Evolutionary conservation across 2,888 invertebrate genomes (phyloP).

Genomic region (Drosophila acutilabella): DNA sequence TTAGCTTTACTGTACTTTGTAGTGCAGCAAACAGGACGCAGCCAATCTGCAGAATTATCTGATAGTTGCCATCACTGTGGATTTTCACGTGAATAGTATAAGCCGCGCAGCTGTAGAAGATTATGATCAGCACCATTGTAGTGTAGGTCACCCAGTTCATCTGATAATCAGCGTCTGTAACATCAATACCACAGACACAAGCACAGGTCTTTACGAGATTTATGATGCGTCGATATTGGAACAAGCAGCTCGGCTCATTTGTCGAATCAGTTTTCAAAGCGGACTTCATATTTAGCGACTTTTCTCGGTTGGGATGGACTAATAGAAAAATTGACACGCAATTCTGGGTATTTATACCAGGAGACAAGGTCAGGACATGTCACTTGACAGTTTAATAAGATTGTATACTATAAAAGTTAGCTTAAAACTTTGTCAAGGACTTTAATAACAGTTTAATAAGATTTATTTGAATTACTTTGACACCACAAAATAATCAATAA

Average conservation of each 20-base stretch:
- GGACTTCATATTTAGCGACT: background rate
- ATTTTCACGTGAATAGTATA: conserved; percentile 53
- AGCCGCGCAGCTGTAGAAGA: conserved; percentile 35
- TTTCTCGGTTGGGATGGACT: background rate
- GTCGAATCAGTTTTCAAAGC: background rate
- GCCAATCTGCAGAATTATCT: conserved; percentile 39
- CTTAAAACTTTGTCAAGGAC: no score
- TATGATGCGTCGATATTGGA: conserved; percentile 19
- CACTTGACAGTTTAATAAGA: conserved; percentile 8
- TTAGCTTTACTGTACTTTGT: conserved; percentile 21
- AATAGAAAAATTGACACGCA: conserved; percentile 2
- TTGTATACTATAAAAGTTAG: background rate
- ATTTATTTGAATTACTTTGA: no score
- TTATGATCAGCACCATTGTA: background rate
- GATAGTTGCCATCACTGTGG: conserved; percentile 39
- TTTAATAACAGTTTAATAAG: no score
- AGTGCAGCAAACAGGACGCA: conserved; percentile 40
- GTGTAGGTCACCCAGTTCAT: conserved; percentile 28
- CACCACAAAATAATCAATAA: no score
- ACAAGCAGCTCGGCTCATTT: background rate
- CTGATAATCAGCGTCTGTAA: conserved; percentile 26
- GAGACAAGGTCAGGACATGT: background rate
- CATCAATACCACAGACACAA: conserved; percentile 34
- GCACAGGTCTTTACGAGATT: background rate
- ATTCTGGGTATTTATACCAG: conserved; percentile 16